Conservation (phyloP, 2,797 vertebrate species). For the Macrochelys suwanniensis region DNA sequence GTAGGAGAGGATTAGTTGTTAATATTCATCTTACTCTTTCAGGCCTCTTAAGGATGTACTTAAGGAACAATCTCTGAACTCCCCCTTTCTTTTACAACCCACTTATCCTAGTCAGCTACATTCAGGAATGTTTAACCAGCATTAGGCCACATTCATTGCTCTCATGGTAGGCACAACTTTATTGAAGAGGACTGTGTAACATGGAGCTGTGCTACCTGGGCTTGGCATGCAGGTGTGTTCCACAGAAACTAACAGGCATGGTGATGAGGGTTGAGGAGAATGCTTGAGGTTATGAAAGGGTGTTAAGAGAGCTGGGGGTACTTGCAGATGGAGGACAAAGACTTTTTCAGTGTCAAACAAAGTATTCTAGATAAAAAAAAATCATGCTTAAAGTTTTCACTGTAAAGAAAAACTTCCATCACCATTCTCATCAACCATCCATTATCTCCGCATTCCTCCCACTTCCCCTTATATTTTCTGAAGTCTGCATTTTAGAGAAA, state of each 20-base stretch:
- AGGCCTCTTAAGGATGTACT: neutral
- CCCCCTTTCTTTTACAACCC: neutral
- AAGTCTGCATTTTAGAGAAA: neutral
- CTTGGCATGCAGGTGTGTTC: neutral
- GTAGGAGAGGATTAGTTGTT: neutral
- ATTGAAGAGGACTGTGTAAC: neutral
- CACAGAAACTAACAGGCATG: neutral
- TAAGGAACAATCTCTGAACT: neutral
- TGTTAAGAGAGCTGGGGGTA: neutral
- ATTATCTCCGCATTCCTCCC: neutral
- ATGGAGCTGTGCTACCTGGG: neutral
- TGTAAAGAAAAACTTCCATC: neutral
- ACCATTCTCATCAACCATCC: neutral
- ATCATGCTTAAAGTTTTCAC: neutral
- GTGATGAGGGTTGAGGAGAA: neutral
- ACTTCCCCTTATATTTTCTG: fast-evolving
- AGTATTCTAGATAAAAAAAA: neutral
- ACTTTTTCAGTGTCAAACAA: neutral
- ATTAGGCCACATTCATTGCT: neutral
- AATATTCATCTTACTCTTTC: neutral
- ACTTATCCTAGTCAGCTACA: neutral
- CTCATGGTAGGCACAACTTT: neutral
- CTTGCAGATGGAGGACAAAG: neutral
- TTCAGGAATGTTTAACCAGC: neutral
- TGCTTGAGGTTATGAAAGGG: neutral